Percentiles rank a stretch among this genome's conserved stretches.
Conservation (phyloP, 2,888 invertebrate species). For the Andrena marginata region DNA sequence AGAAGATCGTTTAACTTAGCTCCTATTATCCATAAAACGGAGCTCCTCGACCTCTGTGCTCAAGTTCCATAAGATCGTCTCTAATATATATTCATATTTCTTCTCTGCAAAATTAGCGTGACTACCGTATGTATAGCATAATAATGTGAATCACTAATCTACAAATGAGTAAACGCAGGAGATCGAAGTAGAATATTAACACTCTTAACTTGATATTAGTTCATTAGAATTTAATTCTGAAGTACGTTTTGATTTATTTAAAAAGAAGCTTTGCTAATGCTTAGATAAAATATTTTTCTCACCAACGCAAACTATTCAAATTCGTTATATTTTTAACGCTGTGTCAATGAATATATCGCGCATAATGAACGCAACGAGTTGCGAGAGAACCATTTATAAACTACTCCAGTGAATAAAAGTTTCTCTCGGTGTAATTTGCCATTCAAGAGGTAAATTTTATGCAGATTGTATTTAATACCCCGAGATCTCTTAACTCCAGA, state of each 20-base stretch:
- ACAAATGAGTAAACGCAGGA: not conserved
- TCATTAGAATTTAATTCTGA: too few species aligned
- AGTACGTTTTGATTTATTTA: too few species aligned
- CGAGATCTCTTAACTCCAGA: constrained; percentile 53
- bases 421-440: constrained; percentile 44
- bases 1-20: not conserved
- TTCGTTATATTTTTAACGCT: not conserved
- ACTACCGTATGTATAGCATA: not conserved
- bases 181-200: not conserved
- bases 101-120: not conserved
- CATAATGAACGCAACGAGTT: constrained; percentile 1
- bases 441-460: constrained; percentile 59
- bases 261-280: too few species aligned
- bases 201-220: too few species aligned
- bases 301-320: not conserved
- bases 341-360: not conserved
- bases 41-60: not conserved
- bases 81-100: not conserved
- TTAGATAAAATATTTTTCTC: not conserved
- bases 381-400: constrained; percentile 29
- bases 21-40: not conserved
- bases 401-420: constrained; percentile 55
- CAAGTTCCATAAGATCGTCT: not conserved
- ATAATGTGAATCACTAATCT: not conserved
- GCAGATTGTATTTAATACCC: constrained; percentile 59